Evolutionary conservation across 1,140 invertebrate species (phyloP).

Genomic region (Ceratina calcarata): DNA sequence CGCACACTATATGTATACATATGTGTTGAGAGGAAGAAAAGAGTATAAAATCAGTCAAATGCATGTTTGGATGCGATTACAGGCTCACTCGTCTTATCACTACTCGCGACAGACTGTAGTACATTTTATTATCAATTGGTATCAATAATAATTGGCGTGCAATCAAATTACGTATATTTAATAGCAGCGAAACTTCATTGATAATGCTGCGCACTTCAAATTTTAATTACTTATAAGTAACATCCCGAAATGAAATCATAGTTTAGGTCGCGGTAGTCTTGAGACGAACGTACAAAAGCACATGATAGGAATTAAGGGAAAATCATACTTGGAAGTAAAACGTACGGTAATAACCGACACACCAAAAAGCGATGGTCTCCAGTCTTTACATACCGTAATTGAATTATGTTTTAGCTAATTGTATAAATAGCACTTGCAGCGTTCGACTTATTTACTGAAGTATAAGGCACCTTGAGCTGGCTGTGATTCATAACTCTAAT

Average conservation of each 20-base stretch:
- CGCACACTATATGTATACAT: neutral
- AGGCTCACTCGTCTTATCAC: conserved; percentile 70
- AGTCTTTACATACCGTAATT: conserved; percentile 25
- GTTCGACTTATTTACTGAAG: conserved; percentile 49
- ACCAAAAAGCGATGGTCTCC: conserved; percentile 34
- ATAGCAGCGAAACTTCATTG: conserved; percentile 51
- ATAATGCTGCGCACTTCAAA: conserved; percentile 44
- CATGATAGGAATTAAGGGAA: conserved; percentile 66
- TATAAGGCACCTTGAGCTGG: conserved; percentile 56
- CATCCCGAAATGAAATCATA: conserved; percentile 2
- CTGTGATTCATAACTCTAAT: conserved; percentile 59
- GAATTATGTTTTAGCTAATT: conserved; percentile 42
- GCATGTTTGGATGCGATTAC: conserved; percentile 61
- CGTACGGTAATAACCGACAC: conserved; percentile 22
- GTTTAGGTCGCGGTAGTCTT: conserved; percentile 58
- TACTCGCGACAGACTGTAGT: conserved; percentile 46
- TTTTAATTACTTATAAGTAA: conserved; percentile 44
- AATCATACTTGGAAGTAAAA: conserved; percentile 64
- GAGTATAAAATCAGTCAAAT: conserved; percentile 52
- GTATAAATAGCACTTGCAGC: conserved; percentile 33
- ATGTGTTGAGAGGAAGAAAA: neutral
- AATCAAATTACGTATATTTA: conserved; percentile 68
- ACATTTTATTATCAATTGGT: conserved; percentile 47
- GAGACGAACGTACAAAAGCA: conserved; percentile 61
- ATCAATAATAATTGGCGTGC: conserved; percentile 54